Evolutionary conservation across 2,113 vertebrate species (phyloP), one percentile per base, ranked within the genome.

Genomic region (Oreochromis aureus): DNA sequence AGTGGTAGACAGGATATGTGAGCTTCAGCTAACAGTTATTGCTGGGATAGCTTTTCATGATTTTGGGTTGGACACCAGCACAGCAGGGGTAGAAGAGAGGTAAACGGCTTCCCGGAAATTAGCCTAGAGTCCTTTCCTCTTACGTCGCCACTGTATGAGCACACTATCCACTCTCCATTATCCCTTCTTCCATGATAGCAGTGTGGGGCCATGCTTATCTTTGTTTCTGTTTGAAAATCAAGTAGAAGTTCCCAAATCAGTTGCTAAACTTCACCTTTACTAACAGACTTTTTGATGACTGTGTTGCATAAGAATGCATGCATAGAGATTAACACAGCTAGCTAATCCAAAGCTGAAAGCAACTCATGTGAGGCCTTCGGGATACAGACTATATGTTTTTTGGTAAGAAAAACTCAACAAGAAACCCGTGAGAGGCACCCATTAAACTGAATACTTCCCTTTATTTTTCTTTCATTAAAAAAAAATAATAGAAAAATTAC

Each of bases 61-160:
- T 76, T 51, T 10, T 76, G 32, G 71, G 16, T 51, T 32, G 24
- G 71, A 48, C 44, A 48, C 44, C 24, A 11, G 16, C 44, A 32
- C 44, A 3, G 0, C 71, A 51, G 44, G 7, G 24, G 44, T 76
- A 10, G 16, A 12, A 32, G 27, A 51, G 71, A 1, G 6, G 71
- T 51, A 51, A 73, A 48, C 7, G 7, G 16, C 48, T 51, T 34
- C 27, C 46, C 85, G 89, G 81, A 95, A 84, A 86, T 36, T 91
- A 82, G 36, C 53, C 63, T 63, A 55, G 63, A 55, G 76, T 84
- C 84, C 22, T 51, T 91, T 94, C 81, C 51, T 78, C 69, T 80
- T 81, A 32, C 6, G 19, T 85, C 48, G n/a, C 78, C 32, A 16
- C 76, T 16, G 22, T 22, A 7, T 84, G 48, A 63, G 82, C 44